These are phyloP conservation scores for Caradrina clavipalpis DNA, from an alignment of 2,888 invertebrate species.

Conservation along the genomic window DNA sequence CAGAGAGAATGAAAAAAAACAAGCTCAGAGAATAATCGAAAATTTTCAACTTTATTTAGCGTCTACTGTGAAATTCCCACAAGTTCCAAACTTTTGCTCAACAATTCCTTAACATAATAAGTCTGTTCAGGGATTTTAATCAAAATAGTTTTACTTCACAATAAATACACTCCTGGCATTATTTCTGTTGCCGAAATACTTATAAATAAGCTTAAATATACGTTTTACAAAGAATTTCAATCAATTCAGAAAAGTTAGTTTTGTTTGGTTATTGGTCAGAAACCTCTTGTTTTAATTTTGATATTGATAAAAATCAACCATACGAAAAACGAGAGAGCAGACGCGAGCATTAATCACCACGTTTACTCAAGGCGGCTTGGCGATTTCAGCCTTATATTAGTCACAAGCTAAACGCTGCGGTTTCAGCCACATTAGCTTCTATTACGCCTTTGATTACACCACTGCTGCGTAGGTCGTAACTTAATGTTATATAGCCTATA, in stretches of 20 bases:
- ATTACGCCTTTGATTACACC: too few relatives aligned
- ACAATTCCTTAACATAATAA: conserved; percentile 60
- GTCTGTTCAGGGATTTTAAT: conserved; percentile 61
- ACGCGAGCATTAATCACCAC: too few relatives aligned
- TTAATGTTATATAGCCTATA: too few relatives aligned
- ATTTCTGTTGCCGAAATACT: conserved; percentile 35
- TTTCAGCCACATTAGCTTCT: too few relatives aligned
- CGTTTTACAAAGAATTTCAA: conserved; percentile 19
- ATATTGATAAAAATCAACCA: too few relatives aligned
- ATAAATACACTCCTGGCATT: conserved; percentile 46
- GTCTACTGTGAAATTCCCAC: conserved; percentile 39
- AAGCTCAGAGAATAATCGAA: conserved; percentile 50
- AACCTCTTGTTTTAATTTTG: neutral
- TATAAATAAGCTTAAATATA: conserved; percentile 3
- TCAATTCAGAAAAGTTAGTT: conserved; percentile 12
- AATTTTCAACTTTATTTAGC: conserved; percentile 58
- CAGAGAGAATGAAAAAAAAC: conserved; percentile 45
- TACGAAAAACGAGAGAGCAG: too few relatives aligned
- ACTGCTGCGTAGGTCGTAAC: too few relatives aligned
- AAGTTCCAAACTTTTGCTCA: conserved; percentile 57
- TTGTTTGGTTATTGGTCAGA: neutral
- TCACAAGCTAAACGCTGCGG: too few relatives aligned
- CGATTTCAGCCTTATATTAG: too few relatives aligned
- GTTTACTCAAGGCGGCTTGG: too few relatives aligned
- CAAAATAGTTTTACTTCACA: conserved; percentile 59